phyloP scores from a whole-genome alignment of 2,113 vertebrate species.

The Centropus bengalensis region DNA sequence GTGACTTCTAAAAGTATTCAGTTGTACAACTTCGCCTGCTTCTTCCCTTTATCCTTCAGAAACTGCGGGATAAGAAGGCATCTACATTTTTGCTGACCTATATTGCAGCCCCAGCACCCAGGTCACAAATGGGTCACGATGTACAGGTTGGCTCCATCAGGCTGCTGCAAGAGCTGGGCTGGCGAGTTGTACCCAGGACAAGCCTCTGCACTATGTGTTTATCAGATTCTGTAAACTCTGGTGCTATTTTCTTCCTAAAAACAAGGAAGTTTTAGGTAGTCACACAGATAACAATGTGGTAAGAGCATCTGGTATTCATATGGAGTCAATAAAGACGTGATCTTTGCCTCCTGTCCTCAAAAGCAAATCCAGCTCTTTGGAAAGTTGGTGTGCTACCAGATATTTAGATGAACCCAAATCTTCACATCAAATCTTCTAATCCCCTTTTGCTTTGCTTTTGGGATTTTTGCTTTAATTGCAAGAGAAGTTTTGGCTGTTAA shows the following conservation, averaged over 20 bases:
- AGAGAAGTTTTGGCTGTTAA: constrained; percentile 14
- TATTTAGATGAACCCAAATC: background rate
- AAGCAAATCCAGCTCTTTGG: background rate
- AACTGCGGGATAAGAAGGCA: background rate
- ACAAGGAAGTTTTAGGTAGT: background rate
- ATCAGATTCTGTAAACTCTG: background rate
- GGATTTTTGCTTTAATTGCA: constrained; percentile 6
- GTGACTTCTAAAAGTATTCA: background rate
- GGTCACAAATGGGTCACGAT: background rate
- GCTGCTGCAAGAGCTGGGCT: background rate
- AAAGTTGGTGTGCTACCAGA: background rate
- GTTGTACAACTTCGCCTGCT: background rate
- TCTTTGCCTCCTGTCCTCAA: background rate
- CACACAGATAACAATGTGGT: background rate
- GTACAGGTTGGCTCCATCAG: background rate
- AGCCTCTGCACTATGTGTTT: background rate
- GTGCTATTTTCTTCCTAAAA: background rate
- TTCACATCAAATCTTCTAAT: constrained; percentile 23
- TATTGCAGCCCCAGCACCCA: background rate
- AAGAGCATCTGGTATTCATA: background rate
- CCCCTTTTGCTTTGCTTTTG: constrained; percentile 2
- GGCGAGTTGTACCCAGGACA: background rate
- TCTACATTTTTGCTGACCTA: background rate
- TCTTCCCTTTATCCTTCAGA: background rate
- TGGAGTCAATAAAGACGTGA: background rate